Percentiles rank a stretch among this genome's conserved stretches.
Conservation (phyloP, 2,113 vertebrate species). For the Tapirus terrestris region DNA sequence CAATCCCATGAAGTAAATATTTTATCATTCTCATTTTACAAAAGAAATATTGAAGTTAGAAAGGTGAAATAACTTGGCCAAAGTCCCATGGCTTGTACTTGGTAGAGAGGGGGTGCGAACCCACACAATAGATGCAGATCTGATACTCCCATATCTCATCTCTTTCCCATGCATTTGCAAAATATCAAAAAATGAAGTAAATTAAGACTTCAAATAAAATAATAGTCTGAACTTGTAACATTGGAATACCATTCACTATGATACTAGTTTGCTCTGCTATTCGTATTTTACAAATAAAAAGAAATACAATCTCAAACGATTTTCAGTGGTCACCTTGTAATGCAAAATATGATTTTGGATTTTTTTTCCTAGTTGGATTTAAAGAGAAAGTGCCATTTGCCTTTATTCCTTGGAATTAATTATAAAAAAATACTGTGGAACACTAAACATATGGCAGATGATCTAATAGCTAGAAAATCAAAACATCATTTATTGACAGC, state of each 20-base stretch:
- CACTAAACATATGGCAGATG: not conserved
- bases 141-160: not conserved
- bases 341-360: not conserved
- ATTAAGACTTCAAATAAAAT: not conserved
- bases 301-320: not conserved
- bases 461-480: not conserved
- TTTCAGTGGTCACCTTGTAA: not conserved
- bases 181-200: not conserved
- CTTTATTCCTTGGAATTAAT: not conserved
- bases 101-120: not conserved
- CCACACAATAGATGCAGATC: not conserved
- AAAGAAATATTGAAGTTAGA: not conserved
- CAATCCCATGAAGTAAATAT: too few species aligned
- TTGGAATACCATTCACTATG: not conserved
- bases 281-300: not conserved
- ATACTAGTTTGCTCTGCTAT: not conserved
- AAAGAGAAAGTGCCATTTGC: not conserved
- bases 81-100: not conserved
- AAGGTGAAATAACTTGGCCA: not conserved
- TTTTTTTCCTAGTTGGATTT: not conserved
- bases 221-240: not conserved
- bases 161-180: not conserved
- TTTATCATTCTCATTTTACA: not conserved
- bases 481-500: not conserved
- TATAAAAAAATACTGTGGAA: not conserved